These are phyloP conservation scores for Nephrotoma flavescens DNA, from an alignment of 2,888 invertebrate genomes.

Conservation along the genomic window DNA sequence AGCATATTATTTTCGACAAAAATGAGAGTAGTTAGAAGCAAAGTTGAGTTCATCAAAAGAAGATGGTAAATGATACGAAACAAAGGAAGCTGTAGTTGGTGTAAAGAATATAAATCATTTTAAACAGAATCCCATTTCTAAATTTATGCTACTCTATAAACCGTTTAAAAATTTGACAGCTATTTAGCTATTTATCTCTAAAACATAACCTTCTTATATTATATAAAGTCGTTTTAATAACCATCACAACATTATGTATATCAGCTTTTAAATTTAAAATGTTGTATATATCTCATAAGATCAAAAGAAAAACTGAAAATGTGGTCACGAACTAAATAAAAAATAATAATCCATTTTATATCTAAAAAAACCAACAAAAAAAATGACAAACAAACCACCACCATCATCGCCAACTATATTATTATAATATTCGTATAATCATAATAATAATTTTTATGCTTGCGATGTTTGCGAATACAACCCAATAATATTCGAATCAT, in stretches of 20 bases:
- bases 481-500: background rate
- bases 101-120: no score
- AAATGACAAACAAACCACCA: background rate
- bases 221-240: no score
- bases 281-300: background rate
- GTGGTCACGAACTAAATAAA: background rate
- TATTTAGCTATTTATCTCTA: no score
- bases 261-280: background rate
- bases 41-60: no score
- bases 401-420: background rate
- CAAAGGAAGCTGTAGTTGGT: no score
- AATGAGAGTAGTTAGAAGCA: no score
- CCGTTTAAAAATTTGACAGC: no score
- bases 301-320: background rate
- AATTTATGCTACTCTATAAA: no score
- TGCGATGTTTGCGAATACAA: background rate
- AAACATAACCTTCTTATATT: no score
- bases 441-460: background rate
- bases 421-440: background rate
- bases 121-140: no score
- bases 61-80: no score
- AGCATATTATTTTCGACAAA: no score
- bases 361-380: background rate
- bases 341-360: background rate
- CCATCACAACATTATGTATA: background rate